These are phyloP conservation scores for Antennarius maculatus DNA, from an alignment of 2,797 vertebrate species.

Conservation along the genomic window DNA sequence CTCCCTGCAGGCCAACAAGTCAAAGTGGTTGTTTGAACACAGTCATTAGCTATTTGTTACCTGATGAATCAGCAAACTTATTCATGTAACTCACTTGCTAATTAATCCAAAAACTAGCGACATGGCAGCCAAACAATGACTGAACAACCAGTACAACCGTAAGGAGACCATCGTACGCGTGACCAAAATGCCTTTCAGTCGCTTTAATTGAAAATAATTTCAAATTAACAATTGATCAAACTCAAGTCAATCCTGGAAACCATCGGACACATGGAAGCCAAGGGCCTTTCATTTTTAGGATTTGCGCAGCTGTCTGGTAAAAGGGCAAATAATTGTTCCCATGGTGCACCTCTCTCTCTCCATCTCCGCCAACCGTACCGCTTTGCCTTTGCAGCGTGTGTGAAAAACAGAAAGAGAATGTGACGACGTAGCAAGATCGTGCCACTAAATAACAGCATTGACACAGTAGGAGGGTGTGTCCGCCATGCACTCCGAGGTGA, in stretches of 20 bases:
- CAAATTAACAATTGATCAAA: too few species aligned
- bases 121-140: too few species aligned
- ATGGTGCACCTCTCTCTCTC: conserved; percentile 6
- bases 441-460: conserved; percentile 60
- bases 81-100: neutral
- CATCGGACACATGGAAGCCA: too few species aligned
- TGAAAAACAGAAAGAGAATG: conserved; percentile 8
- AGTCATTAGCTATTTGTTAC: neutral
- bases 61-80: neutral
- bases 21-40: neutral
- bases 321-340: conserved; percentile 19
- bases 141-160: neutral
- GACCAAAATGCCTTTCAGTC: neutral
- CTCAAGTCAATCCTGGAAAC: neutral
- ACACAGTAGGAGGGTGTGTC: conserved; percentile 63
- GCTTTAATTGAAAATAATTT: neutral
- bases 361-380: conserved; percentile 7
- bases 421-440: conserved; percentile 37
- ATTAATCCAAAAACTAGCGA: neutral
- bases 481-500: conserved; percentile 61
- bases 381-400: conserved; percentile 10
- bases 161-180: neutral
- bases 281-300: neutral
- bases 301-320: conserved; percentile 33
- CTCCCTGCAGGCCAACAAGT: conserved; percentile 24